These are phyloP conservation scores for Eupithecia centaureata DNA, from an alignment of 2,888 invertebrate species.

Conservation along the genomic window DNA sequence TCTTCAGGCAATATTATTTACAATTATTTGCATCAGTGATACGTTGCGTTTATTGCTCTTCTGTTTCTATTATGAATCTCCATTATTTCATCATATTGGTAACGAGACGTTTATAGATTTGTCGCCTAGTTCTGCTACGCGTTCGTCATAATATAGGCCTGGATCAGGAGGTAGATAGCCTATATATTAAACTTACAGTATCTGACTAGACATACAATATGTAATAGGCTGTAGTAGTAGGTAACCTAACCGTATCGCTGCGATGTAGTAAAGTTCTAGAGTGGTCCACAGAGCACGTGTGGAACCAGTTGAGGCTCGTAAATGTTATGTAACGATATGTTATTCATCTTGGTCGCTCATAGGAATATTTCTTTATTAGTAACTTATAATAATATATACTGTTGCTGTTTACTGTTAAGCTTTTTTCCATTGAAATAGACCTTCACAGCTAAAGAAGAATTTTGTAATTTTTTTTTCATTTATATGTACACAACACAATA, in stretches of 20 bases:
- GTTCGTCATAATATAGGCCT: too few species aligned
- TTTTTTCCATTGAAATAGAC: background rate
- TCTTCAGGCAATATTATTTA: background rate
- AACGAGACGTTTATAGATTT: too few species aligned
- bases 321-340: background rate
- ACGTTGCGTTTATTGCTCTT: background rate
- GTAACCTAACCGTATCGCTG: background rate
- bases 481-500: too few species aligned
- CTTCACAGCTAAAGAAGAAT: too few species aligned
- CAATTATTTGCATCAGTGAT: background rate
- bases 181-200: background rate
- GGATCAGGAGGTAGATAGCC: background rate
- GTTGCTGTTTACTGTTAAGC: background rate
- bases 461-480: too few species aligned
- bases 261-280: background rate
- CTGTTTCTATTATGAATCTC: background rate
- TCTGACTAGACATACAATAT: background rate
- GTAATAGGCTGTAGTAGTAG: too few species aligned
- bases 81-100: background rate
- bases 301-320: background rate
- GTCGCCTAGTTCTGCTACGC: too few species aligned
- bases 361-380: constrained; percentile 1
- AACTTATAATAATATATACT: background rate
- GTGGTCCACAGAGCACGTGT: background rate
- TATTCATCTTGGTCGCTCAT: background rate